A percentile compares a stretch with the other conserved stretches of the same genome.
Evolutionary conservation across 2,113 vertebrate species (phyloP).

Genomic region (Felis chaus): DNA sequence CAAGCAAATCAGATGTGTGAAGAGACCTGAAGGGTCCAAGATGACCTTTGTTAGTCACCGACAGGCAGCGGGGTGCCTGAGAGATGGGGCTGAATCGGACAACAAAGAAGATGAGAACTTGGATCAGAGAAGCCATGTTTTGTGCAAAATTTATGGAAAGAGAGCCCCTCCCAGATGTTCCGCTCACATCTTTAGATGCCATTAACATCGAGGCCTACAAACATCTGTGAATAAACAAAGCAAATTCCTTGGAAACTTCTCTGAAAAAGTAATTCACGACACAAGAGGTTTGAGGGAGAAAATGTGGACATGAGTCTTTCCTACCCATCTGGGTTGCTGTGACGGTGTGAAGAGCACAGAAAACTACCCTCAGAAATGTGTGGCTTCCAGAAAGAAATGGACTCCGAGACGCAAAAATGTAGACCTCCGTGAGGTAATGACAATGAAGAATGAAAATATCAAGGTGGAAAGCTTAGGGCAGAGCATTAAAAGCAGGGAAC

Average conservation of each 20-base stretch:
- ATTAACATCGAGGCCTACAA: neutral
- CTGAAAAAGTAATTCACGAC: neutral
- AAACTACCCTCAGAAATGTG: neutral
- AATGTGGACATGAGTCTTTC: neutral
- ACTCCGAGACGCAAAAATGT: neutral
- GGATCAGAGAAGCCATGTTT: neutral
- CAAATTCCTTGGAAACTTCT: neutral
- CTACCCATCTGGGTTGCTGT: too few species aligned
- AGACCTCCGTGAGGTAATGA: neutral
- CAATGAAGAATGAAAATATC: neutral
- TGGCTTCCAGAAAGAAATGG: neutral
- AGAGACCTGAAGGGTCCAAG: neutral
- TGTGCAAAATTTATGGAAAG: neutral
- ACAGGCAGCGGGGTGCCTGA: neutral
- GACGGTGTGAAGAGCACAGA: neutral
- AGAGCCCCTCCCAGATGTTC: neutral
- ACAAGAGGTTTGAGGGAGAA: neutral
- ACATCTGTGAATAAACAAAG: neutral
- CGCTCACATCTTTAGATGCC: neutral
- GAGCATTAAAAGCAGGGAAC: neutral
- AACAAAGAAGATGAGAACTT: neutral
- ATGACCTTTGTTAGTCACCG: neutral
- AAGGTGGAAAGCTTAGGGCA: neutral
- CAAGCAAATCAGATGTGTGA: neutral
- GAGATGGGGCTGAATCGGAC: neutral